Percentiles rank a stretch among this genome's conserved stretches.
These are phyloP conservation scores for Cephus spinipes DNA, from an alignment of 2,888 invertebrate genomes.

Conservation along the genomic window DNA sequence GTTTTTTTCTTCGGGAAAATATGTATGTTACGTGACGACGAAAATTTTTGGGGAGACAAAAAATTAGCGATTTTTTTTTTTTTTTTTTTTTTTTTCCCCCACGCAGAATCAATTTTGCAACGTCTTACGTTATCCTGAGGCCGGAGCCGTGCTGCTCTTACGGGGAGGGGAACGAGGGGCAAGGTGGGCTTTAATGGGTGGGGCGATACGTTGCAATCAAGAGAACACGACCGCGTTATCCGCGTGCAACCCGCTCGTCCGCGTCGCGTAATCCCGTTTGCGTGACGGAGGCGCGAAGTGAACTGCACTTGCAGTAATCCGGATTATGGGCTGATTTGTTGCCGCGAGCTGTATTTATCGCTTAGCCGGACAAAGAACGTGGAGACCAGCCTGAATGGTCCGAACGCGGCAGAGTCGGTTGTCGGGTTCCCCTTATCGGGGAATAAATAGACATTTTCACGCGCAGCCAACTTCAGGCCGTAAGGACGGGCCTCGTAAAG, in stretches of 20 bases:
- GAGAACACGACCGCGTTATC: constrained; percentile 2
- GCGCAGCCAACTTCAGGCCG: neutral
- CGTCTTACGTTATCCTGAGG: too few relatives aligned
- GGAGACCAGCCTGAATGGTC: too few relatives aligned
- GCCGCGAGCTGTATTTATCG: neutral
- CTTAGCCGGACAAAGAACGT: neutral
- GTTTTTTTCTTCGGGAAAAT: too few relatives aligned
- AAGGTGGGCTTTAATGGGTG: too few relatives aligned
- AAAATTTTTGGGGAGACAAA: too few relatives aligned
- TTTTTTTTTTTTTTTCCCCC: too few relatives aligned
- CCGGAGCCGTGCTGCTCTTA: too few relatives aligned
- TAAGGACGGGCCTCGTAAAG: neutral
- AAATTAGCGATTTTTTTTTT: too few relatives aligned
- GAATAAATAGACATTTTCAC: constrained; percentile 1
- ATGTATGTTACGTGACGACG: too few relatives aligned
- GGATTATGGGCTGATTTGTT: constrained; percentile 22
- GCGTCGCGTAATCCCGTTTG: constrained; percentile 17
- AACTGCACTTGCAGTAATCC: constrained; percentile 21
- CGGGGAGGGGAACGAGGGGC: too few relatives aligned
- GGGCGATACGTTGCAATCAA: constrained; percentile 20
- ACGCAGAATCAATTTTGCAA: too few relatives aligned
- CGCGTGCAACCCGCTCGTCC: constrained; percentile 1
- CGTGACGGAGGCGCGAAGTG: constrained; percentile 19
- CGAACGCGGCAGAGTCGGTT: too few relatives aligned
- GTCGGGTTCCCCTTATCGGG: neutral